Evolutionary conservation across 2,888 invertebrate genomes (phyloP), one percentile per base, ranked within the genome.

Genomic region (Microdon myrmicae): DNA sequence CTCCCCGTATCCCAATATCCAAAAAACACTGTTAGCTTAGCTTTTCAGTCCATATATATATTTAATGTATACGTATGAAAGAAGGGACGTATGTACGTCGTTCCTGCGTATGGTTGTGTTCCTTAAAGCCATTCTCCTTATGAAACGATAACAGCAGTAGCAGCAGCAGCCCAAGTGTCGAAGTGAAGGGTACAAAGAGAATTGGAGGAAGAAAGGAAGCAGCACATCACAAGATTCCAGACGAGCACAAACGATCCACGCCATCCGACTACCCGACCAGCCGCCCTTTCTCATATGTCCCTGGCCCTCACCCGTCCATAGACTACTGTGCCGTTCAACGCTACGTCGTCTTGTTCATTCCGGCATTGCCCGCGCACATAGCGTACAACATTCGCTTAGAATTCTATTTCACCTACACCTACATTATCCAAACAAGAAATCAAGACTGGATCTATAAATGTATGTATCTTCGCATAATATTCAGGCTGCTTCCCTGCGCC

Each of bases 201-300:
- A 25, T 12, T 4, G 26, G 23, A 16, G 12, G 25, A 23, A 37
- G 41, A 35, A 34, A 37, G 41, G 31, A 12, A 53, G 43, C 35
- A 66, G 58, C 64, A 66, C 59, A 66, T 59, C 66, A 66, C 66
- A 66, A 59, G 66, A 64, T 64, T 64, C 64, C 64, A 58, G 64
- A 64, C 64, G 58, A 64, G 54, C 59, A 53, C 35, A 54, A 45
- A 35, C 20, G n/a, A n/a, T n/a, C n/a, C 58, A 47, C 48, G 34
- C 61, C 43, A 13, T 29, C 26, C 37, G 31, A 26, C 41, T 7
- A 9, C 31, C 31, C 23, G 16, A 22, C 44, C 12, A 14, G 10
- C 22, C 22, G 20, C 20, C 47, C 37, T 8, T 5, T 8, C 22
- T 22, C 8, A 22, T n/a, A n/a, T n/a, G n/a, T n/a, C n/a, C n/a